Conservation (phyloP, 2,797 vertebrate genomes). For the Tolypeutes matacus region DNA sequence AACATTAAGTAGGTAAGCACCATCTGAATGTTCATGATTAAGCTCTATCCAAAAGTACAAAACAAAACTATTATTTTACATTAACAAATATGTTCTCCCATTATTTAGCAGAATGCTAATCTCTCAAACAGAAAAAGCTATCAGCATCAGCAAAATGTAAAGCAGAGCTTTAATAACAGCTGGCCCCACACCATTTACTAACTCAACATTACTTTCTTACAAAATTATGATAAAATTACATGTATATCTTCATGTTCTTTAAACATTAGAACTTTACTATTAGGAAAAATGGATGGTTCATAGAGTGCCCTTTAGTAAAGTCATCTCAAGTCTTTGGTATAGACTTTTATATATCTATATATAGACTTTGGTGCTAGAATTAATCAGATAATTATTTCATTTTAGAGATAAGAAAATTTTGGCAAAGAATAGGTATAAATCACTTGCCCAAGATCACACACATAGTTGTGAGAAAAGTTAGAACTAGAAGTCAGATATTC, state of each 20-base stretch:
- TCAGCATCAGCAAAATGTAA: conserved; percentile 76
- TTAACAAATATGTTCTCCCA: conserved; percentile 54
- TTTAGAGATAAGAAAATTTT: conserved; percentile 73
- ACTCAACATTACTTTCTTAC: conserved; percentile 77
- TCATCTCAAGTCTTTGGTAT: conserved; percentile 5
- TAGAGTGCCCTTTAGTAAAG: conserved; percentile 4
- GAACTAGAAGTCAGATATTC: background rate
- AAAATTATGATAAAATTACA: conserved; percentile 76
- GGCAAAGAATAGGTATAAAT: conserved; percentile 14
- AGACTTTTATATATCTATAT: no score
- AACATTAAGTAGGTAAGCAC: conserved; percentile 77
- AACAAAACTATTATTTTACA: conserved; percentile 73
- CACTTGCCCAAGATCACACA: conserved; percentile 16
- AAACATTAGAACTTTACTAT: conserved; percentile 38
- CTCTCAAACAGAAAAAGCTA: conserved; percentile 82
- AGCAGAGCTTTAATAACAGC: conserved; percentile 73
- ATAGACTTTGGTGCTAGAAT: conserved; percentile 30
- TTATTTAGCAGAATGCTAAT: conserved; percentile 47
- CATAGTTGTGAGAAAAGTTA: background rate
- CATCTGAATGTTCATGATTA: conserved; percentile 77
- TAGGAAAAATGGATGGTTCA: conserved; percentile 51
- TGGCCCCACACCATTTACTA: conserved; percentile 72
- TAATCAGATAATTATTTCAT: conserved; percentile 58
- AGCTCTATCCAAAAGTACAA: conserved; percentile 75
- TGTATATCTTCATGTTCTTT: conserved; percentile 29